Evolutionary conservation across 2,797 vertebrate species (phyloP).

Genomic region (Premnoplex brunnescens): DNA sequence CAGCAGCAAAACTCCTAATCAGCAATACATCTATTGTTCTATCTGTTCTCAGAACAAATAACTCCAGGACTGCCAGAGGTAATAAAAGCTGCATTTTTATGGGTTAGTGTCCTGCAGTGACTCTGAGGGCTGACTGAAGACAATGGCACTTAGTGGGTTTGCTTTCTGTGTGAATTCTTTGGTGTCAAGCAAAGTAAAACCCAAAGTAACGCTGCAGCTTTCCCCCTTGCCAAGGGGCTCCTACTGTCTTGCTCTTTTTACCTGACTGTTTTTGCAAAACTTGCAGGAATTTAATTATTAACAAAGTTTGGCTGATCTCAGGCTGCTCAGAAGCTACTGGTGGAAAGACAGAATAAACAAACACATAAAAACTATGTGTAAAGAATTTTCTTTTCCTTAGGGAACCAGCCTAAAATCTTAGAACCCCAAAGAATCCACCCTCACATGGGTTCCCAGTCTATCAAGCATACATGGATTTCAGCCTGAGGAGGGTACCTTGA

Average conservation of each 20-base stretch:
- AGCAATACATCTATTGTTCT: not conserved
- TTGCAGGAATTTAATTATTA: not conserved
- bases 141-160: not conserved
- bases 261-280: not conserved
- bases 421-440: not conserved
- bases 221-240: not conserved
- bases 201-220: not conserved
- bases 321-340: not conserved
- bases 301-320: not conserved
- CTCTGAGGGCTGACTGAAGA: not conserved
- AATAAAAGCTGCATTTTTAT: not conserved
- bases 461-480: not conserved
- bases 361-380: not conserved
- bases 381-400: not conserved
- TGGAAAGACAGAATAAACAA: not conserved
- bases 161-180: not conserved
- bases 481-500: not conserved
- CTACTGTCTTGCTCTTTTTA: not conserved
- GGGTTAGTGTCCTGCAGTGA: not conserved
- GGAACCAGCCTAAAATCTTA: not conserved
- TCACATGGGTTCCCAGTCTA: rapidly evolving
- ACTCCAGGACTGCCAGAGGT: not conserved
- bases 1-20: not conserved
- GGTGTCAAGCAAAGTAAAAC: not conserved
- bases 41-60: not conserved